phyloP scores from a whole-genome alignment of 1,140 invertebrate genomes.

The Cherax quadricarinatus region DNA sequence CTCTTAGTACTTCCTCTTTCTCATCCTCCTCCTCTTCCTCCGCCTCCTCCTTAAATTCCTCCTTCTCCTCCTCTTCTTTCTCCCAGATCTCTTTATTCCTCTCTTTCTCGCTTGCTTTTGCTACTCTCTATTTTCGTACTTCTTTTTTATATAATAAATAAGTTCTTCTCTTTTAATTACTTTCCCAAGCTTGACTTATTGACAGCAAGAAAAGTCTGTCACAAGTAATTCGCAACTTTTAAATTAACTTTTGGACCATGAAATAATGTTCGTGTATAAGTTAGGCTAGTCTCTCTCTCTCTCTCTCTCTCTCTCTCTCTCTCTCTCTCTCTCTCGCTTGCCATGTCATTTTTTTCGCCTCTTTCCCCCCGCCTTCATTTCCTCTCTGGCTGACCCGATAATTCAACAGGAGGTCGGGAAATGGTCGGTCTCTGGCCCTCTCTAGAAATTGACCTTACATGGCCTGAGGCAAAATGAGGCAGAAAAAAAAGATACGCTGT shows the following conservation, averaged over 20 bases:
- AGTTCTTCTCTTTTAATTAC: neutral
- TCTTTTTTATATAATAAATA: neutral
- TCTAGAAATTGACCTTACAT: neutral
- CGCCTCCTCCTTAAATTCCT: neutral
- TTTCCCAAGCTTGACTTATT: neutral
- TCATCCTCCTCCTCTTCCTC: neutral
- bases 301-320: neutral
- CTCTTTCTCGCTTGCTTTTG: neutral
- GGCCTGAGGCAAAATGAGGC: neutral
- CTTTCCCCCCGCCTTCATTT: conserved; percentile 3
- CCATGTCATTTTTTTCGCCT: conserved; percentile 7
- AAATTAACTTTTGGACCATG: neutral
- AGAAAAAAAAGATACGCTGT: too few species aligned
- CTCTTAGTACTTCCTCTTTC: too few species aligned
- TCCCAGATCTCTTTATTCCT: neutral
- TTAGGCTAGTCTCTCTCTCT: neutral
- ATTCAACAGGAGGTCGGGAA: conserved; percentile 22
- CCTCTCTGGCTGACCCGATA: conserved; percentile 9
- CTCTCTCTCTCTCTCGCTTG: neutral
- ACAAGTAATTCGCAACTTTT: neutral
- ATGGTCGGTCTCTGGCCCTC: neutral
- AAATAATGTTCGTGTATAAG: neutral
- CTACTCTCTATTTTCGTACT: neutral
- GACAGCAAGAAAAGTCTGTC: neutral
- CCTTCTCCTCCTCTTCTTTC: neutral